Percentiles rank a stretch among this genome's conserved stretches.
phyloP scores from a whole-genome alignment of 2,888 invertebrate genomes.

The Nomada flava region DNA sequence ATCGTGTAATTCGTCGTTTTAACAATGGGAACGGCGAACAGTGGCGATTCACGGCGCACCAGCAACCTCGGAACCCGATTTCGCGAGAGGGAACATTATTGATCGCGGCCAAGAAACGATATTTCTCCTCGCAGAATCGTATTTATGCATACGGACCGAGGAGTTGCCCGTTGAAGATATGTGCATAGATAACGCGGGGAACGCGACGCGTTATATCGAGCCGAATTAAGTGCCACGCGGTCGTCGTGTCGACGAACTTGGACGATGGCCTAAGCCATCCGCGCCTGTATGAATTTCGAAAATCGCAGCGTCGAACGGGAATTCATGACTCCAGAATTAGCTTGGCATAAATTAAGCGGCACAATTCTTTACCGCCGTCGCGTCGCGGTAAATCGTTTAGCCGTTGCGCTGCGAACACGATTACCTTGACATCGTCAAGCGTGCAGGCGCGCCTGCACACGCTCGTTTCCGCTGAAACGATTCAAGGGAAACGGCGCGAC shows the following conservation, averaged over 20 bases:
- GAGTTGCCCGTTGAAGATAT: constrained; percentile 70
- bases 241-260: constrained; percentile 68
- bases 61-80: constrained; percentile 26
- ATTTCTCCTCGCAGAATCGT: constrained; percentile 59
- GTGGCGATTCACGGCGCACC: not conserved
- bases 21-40: not conserved
- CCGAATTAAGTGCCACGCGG: constrained; percentile 36
- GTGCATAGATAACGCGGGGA: constrained; percentile 76
- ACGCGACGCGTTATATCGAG: constrained; percentile 64
- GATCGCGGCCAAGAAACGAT: constrained; percentile 61
- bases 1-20: not conserved
- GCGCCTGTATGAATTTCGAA: not conserved
- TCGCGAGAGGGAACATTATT: constrained; percentile 60
- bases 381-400: not conserved
- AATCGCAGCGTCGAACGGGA: not conserved
- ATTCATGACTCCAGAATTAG: not conserved
- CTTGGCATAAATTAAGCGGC: not conserved
- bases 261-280: not conserved
- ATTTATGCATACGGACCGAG: constrained; percentile 71
- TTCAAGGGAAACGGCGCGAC: not conserved
- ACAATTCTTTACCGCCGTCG: not conserved
- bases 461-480: not conserved
- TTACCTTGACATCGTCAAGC: constrained; percentile 14
- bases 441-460: not conserved
- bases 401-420: not conserved